Percentiles rank a stretch among this genome's conserved stretches.
Conservation (phyloP, 2,113 vertebrate genomes). For the Hipposideros armiger region DNA sequence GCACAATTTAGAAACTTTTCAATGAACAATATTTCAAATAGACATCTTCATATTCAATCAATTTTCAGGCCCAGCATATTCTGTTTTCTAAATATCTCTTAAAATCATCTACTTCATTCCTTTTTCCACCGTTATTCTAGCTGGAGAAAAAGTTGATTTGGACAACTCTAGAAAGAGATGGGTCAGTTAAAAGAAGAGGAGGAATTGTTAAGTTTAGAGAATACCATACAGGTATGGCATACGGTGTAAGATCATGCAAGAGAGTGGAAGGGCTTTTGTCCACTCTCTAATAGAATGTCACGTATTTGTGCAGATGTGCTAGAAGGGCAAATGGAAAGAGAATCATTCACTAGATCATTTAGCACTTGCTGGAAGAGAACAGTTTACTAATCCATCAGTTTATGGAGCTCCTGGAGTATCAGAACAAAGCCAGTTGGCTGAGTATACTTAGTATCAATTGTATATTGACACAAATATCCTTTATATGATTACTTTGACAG, state of each 20-base stretch:
- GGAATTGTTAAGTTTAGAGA: background rate
- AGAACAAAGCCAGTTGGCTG: constrained; percentile 66
- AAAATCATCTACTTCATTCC: background rate
- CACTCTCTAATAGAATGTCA: background rate
- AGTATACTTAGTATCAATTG: background rate
- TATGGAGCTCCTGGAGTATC: background rate
- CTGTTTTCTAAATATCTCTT: background rate
- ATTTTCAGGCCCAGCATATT: background rate
- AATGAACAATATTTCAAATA: background rate
- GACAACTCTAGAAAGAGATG: background rate
- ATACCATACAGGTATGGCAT: background rate
- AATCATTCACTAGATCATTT: too few relatives aligned
- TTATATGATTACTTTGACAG: constrained; percentile 71
- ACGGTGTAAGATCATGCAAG: background rate
- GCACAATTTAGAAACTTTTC: background rate
- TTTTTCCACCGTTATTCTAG: background rate
- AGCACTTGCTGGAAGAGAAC: background rate
- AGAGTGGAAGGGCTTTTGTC: fast-evolving
- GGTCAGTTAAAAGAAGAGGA: background rate
- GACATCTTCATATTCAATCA: background rate
- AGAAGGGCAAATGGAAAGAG: background rate
- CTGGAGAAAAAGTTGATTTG: background rate
- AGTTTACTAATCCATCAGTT: background rate
- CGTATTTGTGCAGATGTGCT: background rate
- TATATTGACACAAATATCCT: background rate